Evolutionary conservation across 1,140 invertebrate species (phyloP).

Genomic region (Diprion similis): DNA sequence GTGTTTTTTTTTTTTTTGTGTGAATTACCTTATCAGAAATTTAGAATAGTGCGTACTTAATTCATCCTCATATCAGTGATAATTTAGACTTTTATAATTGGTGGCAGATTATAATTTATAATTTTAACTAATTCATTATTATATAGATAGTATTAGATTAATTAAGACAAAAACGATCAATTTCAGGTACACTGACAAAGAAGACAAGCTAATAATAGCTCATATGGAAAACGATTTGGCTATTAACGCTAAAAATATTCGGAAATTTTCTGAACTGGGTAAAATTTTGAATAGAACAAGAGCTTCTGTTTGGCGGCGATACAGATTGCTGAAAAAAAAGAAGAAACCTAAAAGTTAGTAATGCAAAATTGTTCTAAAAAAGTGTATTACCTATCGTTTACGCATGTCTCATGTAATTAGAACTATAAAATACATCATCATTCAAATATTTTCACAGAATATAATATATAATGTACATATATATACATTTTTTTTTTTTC

Average conservation of each 20-base stretch:
- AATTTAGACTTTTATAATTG: not conserved
- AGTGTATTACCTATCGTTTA: not conserved
- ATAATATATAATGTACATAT: too few relatives aligned
- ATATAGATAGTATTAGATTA: too few relatives aligned
- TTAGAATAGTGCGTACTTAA: not conserved
- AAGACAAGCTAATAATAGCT: constrained; percentile 45
- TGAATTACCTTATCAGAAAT: not conserved
- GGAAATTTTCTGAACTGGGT: constrained; percentile 43
- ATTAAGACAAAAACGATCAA: too few relatives aligned
- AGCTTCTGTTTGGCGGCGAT: constrained; percentile 50
- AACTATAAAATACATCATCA: too few relatives aligned
- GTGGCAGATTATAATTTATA: too few relatives aligned
- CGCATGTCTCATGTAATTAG: too few relatives aligned
- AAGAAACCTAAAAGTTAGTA: not conserved
- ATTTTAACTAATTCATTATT: too few relatives aligned
- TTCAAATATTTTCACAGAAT: too few relatives aligned
- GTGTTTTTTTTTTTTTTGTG: too few relatives aligned
- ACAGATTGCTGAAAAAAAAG: constrained; percentile 30
- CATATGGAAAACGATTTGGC: constrained; percentile 35
- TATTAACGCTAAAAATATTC: constrained; percentile 25
- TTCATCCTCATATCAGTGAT: constrained; percentile 1
- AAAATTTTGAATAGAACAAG: constrained; percentile 46
- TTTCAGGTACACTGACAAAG: constrained; percentile 33
- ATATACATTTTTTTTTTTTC: too few relatives aligned
- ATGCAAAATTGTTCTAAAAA: not conserved